Conservation (phyloP, 2,113 vertebrate genomes). For the Antechinus flavipes region DNA sequence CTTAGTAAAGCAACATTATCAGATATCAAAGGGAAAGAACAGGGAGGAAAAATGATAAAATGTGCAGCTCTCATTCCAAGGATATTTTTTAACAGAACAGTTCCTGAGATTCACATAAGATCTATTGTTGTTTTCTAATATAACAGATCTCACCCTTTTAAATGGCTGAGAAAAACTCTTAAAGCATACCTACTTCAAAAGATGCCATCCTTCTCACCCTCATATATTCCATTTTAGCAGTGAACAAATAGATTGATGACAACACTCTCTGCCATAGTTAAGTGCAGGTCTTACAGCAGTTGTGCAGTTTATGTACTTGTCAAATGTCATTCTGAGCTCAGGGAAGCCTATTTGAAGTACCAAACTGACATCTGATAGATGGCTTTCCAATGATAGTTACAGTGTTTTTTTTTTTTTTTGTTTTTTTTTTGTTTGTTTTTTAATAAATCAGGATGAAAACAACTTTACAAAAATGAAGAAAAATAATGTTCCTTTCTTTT, state of each 20-base stretch:
- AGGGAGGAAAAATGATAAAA: background rate
- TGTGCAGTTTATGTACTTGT: slow-evolving; percentile 50
- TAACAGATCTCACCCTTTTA: background rate
- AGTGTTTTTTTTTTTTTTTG: background rate
- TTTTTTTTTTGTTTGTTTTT: background rate
- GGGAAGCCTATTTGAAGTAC: slow-evolving; percentile 47
- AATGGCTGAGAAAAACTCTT: background rate
- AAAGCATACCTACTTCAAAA: background rate
- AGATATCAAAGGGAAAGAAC: background rate
- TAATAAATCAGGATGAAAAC: slow-evolving; percentile 44
- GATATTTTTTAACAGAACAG: background rate
- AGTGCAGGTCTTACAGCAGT: slow-evolving; percentile 21
- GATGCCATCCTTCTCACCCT: background rate
- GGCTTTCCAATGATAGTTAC: slow-evolving; percentile 44
- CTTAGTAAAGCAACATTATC: background rate
- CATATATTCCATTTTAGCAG: slow-evolving; percentile 31
- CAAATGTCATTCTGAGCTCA: slow-evolving; percentile 54
- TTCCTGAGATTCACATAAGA: background rate
- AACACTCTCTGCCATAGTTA: slow-evolving; percentile 9
- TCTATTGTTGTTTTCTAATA: background rate
- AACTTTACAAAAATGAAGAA: slow-evolving; percentile 23
- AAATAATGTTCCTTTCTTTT: slow-evolving; percentile 22
- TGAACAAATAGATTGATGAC: slow-evolving; percentile 15
- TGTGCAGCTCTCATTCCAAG: background rate
- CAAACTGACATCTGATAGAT: slow-evolving; percentile 60